A percentile compares a stretch with the other conserved stretches of the same genome.
phyloP scores from a whole-genome alignment of 2,797 vertebrate species.

The Oryzias dopingdopingensis region DNA sequence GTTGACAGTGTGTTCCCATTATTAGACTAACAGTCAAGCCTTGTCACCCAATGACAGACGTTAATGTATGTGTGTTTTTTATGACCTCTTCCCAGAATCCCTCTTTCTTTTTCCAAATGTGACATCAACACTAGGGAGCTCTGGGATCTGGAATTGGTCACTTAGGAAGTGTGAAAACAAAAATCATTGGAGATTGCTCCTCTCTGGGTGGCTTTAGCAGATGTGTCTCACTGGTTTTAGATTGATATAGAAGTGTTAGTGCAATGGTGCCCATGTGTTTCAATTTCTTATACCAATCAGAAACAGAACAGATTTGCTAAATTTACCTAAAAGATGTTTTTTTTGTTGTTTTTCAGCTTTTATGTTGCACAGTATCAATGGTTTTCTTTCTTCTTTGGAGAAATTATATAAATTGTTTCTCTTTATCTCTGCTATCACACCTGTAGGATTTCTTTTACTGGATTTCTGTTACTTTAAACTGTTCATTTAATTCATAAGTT shows the following conservation, averaged over 20 bases:
- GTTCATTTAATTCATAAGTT: too few relatives aligned
- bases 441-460: too few relatives aligned
- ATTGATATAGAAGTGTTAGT: constrained; percentile 23
- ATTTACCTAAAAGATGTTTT: too few relatives aligned
- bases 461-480: too few relatives aligned
- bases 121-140: constrained; percentile 46
- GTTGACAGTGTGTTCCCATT: constrained; percentile 11
- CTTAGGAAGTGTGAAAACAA: constrained; percentile 56
- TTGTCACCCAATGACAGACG: constrained; percentile 15
- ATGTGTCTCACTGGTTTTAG: constrained; percentile 42
- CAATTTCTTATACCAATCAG: neutral
- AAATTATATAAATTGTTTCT: neutral
- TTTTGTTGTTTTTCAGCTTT: constrained; percentile 2
- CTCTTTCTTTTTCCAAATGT: constrained; percentile 43
- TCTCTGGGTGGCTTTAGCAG: constrained; percentile 32
- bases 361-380: constrained; percentile 37
- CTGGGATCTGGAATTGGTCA: constrained; percentile 50
- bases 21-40: constrained; percentile 18
- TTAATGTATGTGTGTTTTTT: constrained; percentile 22
- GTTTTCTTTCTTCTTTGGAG: constrained; percentile 24
- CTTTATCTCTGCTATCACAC: too few relatives aligned
- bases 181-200: constrained; percentile 51
- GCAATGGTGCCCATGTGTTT: neutral
- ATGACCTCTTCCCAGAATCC: constrained; percentile 52
- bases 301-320: too few relatives aligned